A percentile compares a stretch with the other conserved stretches of the same genome.
phyloP scores from a whole-genome alignment of 2,888 invertebrate species.

The Lathronympha strigana region DNA sequence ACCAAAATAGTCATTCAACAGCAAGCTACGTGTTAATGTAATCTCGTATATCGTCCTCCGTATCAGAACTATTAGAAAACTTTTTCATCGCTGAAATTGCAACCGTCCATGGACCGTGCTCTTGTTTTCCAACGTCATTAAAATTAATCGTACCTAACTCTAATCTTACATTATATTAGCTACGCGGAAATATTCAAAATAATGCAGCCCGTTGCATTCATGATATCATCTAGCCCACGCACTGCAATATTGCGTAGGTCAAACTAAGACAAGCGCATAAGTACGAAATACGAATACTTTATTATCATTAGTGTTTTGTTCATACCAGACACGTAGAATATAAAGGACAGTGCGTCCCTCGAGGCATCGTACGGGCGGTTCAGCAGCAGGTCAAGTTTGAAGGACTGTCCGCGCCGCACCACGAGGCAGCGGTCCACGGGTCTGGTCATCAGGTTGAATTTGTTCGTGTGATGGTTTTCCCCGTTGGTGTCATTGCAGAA shows the following conservation, averaged over 20 bases:
- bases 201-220: conserved; percentile 15
- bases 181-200: neutral
- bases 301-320: conserved; percentile 20
- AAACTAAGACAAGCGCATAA: conserved; percentile 2
- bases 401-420: conserved; percentile 92
- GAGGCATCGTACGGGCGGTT: conserved; percentile 89
- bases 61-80: too few relatives aligned
- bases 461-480: conserved; percentile 89
- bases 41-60: too few relatives aligned
- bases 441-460: conserved; percentile 89
- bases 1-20: too few relatives aligned
- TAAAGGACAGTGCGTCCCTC: conserved; percentile 92
- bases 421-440: conserved; percentile 86
- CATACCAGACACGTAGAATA: conserved; percentile 90
- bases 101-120: too few relatives aligned
- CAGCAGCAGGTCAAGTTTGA: conserved; percentile 88
- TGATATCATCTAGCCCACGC: conserved; percentile 35
- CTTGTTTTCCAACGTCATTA: too few relatives aligned
- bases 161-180: neutral
- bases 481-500: conserved; percentile 90
- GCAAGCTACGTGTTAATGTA: too few relatives aligned
- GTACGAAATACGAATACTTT: too few relatives aligned
- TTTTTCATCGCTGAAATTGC: too few relatives aligned
- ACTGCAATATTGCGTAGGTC: conserved; percentile 17
- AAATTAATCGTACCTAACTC: neutral